phyloP scores from a whole-genome alignment of 2,113 vertebrate genomes.

The Apteryx owenii region DNA sequence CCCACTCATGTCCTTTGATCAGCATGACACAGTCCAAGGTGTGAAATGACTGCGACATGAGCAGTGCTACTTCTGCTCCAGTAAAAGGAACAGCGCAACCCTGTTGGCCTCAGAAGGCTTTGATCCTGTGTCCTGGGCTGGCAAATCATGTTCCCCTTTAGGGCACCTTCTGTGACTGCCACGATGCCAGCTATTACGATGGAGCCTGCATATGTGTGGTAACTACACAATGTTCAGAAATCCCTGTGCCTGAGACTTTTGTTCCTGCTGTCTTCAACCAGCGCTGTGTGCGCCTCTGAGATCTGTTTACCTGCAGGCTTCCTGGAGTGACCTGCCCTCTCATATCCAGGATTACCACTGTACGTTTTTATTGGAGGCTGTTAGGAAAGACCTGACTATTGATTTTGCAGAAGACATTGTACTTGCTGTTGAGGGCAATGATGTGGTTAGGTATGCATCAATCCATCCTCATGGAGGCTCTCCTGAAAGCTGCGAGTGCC shows the following conservation, averaged over 20 bases:
- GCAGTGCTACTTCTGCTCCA: neutral
- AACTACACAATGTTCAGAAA: neutral
- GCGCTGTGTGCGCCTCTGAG: neutral
- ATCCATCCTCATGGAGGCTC: neutral
- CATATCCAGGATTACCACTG: neutral
- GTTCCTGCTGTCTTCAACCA: neutral
- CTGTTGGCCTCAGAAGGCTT: neutral
- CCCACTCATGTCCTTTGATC: rapidly evolving
- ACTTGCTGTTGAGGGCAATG: neutral
- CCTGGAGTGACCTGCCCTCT: neutral
- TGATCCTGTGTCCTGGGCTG: neutral
- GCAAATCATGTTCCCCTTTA: neutral
- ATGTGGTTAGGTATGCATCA: neutral
- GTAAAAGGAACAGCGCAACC: neutral
- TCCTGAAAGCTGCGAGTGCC: neutral
- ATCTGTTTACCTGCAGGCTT: neutral
- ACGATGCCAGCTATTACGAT: neutral
- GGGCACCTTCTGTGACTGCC: neutral
- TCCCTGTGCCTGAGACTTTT: neutral
- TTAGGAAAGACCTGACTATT: neutral
- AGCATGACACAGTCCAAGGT: neutral
- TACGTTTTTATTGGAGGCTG: neutral
- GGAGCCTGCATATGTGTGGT: too few species aligned
- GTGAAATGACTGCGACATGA: neutral
- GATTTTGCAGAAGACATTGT: neutral